Base-by-base conservation (phyloP, 2,113 vertebrate genomes). In the Jaculus jaculus region DNA sequence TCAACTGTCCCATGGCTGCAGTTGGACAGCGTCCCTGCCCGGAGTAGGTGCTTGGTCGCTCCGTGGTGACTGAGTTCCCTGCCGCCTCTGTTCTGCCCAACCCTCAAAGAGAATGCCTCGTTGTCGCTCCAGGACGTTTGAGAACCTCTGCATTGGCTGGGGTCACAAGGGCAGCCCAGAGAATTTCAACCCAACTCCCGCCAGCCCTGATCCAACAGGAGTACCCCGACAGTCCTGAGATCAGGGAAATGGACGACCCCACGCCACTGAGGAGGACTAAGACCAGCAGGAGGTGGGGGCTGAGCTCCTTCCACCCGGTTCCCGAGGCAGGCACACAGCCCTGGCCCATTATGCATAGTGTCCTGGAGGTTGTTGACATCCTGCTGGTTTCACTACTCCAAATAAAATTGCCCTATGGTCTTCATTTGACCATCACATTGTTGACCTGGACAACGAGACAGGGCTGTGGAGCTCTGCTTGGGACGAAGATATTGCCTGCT, bases 131-230 rank as follows among this genome's bases (percentile, higher is more conserved):
- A 98, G 98, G 80, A 98, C 97, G 85, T 98, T 98, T 97, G 99
- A 99, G 93, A 99, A 99, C 97, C 96, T 99, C 32, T 99, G 99
- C 89, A 92, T 99, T 4, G 99, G 99, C 87, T 99, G 99, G 99
- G 99, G 99, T 34, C 91, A 98, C 94, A 99, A 99, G 96, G 98
- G 98, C 84, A 87, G 94, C n/a, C 98, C 98, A 0, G 97, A 97
- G 10, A 98, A 97, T 39, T 99, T 98, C 98, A 98, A 97, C 93
- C 98, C 98, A 0, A 47, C 96, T n/a, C 0, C 28, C 98, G 39
- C 98, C 98, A 0, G 98, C 98, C 0, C 66, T 42, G 0, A 95
- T 98, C 54, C 98, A 98, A 82, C 95, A 69, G 0, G 99, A 99
- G 95, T 99, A 98, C 85, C 91, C 98, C 73, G 98, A n/a, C n/a